Base-by-base conservation (phyloP, 2,888 invertebrate genomes). In the Athrips mouffetella region DNA sequence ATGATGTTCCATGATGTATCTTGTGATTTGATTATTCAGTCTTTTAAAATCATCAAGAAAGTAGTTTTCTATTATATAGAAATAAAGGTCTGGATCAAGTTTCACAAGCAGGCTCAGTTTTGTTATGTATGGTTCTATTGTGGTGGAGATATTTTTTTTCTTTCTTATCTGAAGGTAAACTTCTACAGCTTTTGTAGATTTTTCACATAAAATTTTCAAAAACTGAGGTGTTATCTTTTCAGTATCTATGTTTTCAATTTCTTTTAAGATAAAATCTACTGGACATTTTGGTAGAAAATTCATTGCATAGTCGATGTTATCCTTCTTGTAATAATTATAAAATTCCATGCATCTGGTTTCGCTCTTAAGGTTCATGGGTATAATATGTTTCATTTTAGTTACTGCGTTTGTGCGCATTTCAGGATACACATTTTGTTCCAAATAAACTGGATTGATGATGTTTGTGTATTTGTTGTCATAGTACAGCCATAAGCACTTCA, bases 401-500 rank as follows among this genome's bases (percentile, higher is more conserved):
- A 66, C 65, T 13, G 81, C 81, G 30, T 72, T 70, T 27, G 56
- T 60, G 4, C 62, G 57, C 84, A 85, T 84, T 27, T 70, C 53
- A 2, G 77, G 78, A 45, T 72, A 84, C 3, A 84, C 54, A 0
- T 53, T 49, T 1, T 56, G 42, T 60, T 84, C 80, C 20, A 85
- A 64, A 57, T 76, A 59, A 8, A 48, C 49, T 7, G 83, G 77
- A 45, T 76, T 75, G 1, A 84, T 65, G 4, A 81, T 62, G 7
- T 73, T 49, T 13, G 48, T 47, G 47, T 73, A 63, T 31, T 67
- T 48, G 15, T 50, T 21, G 11, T 75, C 66, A n/a, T n/a, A n/a
- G 23, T 76, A 33, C 1, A 85, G 60, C 83, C 83, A 83, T n/a
- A 49, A 55, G 25, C 70, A 59, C 56, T 77, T 79, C 1, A 85